A percentile compares a stretch with the other conserved stretches of the same genome.
Evolutionary conservation across 2,113 vertebrate genomes (phyloP).

Genomic region (Rhombomys opimus): DNA sequence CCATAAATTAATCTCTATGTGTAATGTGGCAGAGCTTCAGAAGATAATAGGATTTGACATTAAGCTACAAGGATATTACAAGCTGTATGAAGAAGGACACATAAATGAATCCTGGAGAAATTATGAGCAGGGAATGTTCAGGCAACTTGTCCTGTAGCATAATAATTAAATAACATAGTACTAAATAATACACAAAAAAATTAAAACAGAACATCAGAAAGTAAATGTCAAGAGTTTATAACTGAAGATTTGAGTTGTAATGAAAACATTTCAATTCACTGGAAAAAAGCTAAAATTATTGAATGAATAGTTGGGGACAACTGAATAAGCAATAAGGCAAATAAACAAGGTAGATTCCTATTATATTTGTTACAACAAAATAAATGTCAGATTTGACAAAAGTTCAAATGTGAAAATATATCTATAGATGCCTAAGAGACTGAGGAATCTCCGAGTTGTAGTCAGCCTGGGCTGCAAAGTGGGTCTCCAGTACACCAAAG

Average conservation of each 20-base stretch:
- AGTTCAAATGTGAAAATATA: constrained; percentile 34
- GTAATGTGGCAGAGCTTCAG: not conserved
- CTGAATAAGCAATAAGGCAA: constrained; percentile 50
- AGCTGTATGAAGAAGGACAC: not conserved
- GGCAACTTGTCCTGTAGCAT: not conserved
- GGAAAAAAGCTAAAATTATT: not conserved
- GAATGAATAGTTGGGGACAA: not conserved
- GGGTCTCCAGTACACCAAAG: too few relatives aligned
- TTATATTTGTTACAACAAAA: not conserved
- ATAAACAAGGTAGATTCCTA: not conserved
- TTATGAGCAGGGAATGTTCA: not conserved
- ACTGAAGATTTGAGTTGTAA: not conserved
- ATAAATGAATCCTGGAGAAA: not conserved
- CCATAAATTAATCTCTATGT: not conserved
- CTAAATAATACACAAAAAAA: not conserved
- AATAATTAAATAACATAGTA: constrained; percentile 3
- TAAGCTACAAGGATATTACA: not conserved
- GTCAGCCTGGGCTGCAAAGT: not conserved
- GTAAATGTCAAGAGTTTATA: constrained; percentile 11
- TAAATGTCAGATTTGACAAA: constrained; percentile 11
- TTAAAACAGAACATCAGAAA: constrained; percentile 7
- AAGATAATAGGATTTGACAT: not conserved
- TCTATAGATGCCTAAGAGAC: not conserved
- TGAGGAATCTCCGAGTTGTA: not conserved
- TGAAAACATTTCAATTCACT: constrained; percentile 50